These are phyloP conservation scores for Heliconius himera DNA, from an alignment of 1,140 invertebrate species.

Conservation along the genomic window DNA sequence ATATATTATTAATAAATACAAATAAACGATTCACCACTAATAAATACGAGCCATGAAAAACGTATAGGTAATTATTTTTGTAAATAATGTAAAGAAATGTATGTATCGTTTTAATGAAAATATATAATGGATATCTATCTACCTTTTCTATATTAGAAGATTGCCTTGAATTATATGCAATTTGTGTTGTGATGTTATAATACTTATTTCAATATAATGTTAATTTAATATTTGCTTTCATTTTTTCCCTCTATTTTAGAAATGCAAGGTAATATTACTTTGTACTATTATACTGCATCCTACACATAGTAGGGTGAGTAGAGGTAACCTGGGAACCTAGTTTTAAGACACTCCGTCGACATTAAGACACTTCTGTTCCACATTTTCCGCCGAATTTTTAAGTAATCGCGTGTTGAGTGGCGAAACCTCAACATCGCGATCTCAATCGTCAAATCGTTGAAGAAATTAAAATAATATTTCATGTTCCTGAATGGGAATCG, in stretches of 20 bases:
- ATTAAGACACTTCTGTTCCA: too few relatives aligned
- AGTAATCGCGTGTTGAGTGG: too few relatives aligned
- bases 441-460: too few relatives aligned
- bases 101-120: conserved; percentile 30
- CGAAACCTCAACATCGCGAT: too few relatives aligned
- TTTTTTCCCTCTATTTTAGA: not conserved
- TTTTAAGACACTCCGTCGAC: too few relatives aligned
- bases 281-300: too few relatives aligned
- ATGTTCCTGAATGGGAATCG: too few relatives aligned
- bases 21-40: not conserved
- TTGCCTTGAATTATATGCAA: conserved; percentile 39
- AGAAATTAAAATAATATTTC: too few relatives aligned
- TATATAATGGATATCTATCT: conserved; percentile 33
- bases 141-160: conserved; percentile 44
- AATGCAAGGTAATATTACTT: too few relatives aligned
- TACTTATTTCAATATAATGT: conserved; percentile 39
- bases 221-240: conserved; percentile 5
- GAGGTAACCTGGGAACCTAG: too few relatives aligned
- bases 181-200: conserved; percentile 44
- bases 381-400: too few relatives aligned
- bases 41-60: not conserved
- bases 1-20: conserved; percentile 1
- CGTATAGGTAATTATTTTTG: conserved; percentile 18
- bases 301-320: not conserved
- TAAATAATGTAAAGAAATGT: conserved; percentile 41